Percentiles rank a stretch among this genome's conserved stretches.
These are phyloP conservation scores for Orchesella flavescens DNA, from an alignment of 2,888 invertebrate species.

Conservation along the genomic window DNA sequence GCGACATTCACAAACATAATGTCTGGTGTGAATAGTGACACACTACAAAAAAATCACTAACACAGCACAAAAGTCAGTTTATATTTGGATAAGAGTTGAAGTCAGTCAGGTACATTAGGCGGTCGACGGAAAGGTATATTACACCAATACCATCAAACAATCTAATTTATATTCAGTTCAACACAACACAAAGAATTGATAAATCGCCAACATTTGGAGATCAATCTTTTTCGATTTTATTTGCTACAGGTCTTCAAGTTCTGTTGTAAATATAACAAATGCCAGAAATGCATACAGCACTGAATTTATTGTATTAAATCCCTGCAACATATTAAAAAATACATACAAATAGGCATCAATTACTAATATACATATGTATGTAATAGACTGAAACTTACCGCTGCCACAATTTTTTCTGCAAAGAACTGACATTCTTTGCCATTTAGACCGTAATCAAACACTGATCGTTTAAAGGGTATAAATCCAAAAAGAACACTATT, in stretches of 20 bases:
- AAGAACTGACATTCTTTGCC: slow-evolving; percentile 19
- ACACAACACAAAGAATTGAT: not conserved
- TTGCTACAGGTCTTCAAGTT: slow-evolving; percentile 30
- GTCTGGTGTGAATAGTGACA: too few species aligned
- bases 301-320: slow-evolving; percentile 12
- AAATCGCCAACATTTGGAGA: not conserved
- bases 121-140: not conserved
- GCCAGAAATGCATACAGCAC: slow-evolving; percentile 29
- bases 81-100: too few species aligned
- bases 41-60: too few species aligned
- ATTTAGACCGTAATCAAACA: not conserved
- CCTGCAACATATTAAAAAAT: slow-evolving; percentile 18
- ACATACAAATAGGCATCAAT: not conserved
- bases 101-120: not conserved
- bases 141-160: not conserved
- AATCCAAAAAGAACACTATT: not conserved
- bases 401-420: slow-evolving; percentile 41
- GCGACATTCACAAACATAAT: too few species aligned
- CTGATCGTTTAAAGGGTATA: not conserved
- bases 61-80: too few species aligned
- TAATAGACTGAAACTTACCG: slow-evolving; percentile 39
- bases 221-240: not conserved
- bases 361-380: not conserved
- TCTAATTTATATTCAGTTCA: not conserved
- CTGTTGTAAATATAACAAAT: slow-evolving; percentile 24